Percentiles rank a stretch among this genome's conserved stretches.
Conservation (phyloP, 2,113 vertebrate genomes). For the Gobiocypris rarus region DNA sequence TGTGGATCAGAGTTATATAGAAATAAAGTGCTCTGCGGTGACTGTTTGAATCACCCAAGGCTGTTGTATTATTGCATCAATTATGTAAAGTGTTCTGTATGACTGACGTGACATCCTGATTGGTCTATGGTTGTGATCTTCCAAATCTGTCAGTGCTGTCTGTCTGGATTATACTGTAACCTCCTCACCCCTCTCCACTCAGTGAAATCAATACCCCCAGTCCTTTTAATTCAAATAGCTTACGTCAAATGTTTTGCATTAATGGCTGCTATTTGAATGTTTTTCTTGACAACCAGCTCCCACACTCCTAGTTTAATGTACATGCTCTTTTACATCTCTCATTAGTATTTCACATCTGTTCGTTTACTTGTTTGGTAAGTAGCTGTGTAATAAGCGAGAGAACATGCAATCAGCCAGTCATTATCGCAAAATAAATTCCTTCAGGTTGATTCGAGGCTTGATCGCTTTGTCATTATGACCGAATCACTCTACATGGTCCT, state of each 20-base stretch:
- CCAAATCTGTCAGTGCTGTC: constrained; percentile 2
- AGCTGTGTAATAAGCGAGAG: not conserved
- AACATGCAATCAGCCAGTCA: not conserved
- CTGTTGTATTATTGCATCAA: not conserved
- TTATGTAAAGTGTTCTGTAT: not conserved
- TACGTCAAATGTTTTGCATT: not conserved
- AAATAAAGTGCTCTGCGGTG: not conserved
- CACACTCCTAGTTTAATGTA: not conserved
- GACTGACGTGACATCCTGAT: not conserved
- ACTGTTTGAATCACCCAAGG: not conserved
- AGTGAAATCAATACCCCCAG: constrained; percentile 20
- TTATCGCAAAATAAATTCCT: not conserved
- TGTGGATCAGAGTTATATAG: not conserved
- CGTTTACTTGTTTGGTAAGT: not conserved
- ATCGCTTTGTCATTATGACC: not conserved
- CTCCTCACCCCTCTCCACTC: constrained; percentile 3
- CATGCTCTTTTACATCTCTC: not conserved
- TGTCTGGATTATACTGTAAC: not conserved
- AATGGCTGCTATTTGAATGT: not conserved
- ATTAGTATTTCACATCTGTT: not conserved
- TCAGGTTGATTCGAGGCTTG: not conserved
- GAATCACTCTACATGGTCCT: not conserved
- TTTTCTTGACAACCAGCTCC: not conserved
- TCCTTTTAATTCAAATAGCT: not conserved
- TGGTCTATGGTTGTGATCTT: not conserved